These are phyloP conservation scores for Auanema freiburgensis DNA, from an alignment of 2,888 invertebrate genomes.

Conservation along the genomic window DNA sequence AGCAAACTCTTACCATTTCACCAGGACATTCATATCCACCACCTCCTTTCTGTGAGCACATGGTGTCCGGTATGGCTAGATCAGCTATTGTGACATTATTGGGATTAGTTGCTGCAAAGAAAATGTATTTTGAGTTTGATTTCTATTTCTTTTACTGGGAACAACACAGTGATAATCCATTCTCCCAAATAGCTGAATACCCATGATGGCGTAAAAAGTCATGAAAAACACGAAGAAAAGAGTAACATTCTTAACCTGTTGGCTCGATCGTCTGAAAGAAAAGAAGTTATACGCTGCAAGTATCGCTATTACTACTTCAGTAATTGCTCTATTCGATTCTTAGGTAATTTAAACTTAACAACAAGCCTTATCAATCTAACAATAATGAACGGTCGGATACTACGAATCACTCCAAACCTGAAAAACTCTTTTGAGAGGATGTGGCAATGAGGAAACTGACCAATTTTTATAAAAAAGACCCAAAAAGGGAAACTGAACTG, in stretches of 20 bases:
- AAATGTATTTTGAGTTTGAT: neutral
- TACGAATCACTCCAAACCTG: slow-evolving; percentile 81
- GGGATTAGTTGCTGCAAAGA: slow-evolving; percentile 52
- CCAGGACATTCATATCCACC: slow-evolving; percentile 49
- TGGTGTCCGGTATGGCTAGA: slow-evolving; percentile 95
- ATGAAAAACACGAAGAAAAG: slow-evolving; percentile 99
- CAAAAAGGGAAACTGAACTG: slow-evolving; percentile 34
- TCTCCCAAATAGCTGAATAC: slow-evolving; percentile 98
- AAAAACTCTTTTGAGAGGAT: slow-evolving; percentile 30
- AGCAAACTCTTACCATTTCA: slow-evolving; percentile 72
- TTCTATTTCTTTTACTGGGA: slow-evolving; percentile 67
- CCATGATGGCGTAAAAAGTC: slow-evolving; percentile 94
- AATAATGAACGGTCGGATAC: slow-evolving; percentile 94
- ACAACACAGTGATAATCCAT: slow-evolving; percentile 94
- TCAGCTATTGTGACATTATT: slow-evolving; percentile 84
- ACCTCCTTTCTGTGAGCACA: slow-evolving; percentile 72
- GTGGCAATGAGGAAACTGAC: slow-evolving; percentile 18
- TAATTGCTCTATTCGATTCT: slow-evolving; percentile 95
- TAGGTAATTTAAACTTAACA: slow-evolving; percentile 97
- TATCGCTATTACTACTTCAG: slow-evolving; percentile 79
- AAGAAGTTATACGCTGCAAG: slow-evolving; percentile 16
- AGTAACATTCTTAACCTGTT: slow-evolving; percentile 99
- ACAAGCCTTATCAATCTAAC: slow-evolving; percentile 93
- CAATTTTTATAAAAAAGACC: slow-evolving; percentile 44
- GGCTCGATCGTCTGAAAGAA: slow-evolving; percentile 87